phyloP scores from a whole-genome alignment of 2,888 invertebrate species.

The Podotricha telesiphe region DNA sequence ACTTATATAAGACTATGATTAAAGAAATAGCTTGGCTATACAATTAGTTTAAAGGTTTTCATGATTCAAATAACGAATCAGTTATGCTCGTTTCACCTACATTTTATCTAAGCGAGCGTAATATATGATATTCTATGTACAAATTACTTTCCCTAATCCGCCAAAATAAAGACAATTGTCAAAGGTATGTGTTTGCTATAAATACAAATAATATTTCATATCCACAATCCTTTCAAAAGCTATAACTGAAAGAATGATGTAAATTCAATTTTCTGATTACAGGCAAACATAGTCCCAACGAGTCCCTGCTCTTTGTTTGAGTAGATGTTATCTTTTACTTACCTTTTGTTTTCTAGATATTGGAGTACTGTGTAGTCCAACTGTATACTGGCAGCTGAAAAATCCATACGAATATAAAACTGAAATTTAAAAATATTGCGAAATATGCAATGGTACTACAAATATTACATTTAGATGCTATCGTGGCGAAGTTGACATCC shows the following conservation, averaged over 20 bases:
- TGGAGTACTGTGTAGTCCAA: not conserved
- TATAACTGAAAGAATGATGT: slow-evolving; percentile 8
- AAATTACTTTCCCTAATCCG: not conserved
- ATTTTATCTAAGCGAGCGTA: too few relatives aligned
- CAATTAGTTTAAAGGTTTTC: too few relatives aligned
- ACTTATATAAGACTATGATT: not conserved
- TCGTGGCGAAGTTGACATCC: not conserved
- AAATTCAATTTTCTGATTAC: slow-evolving; percentile 26
- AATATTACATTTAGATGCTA: not conserved
- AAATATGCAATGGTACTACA: not conserved
- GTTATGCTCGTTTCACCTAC: too few relatives aligned
- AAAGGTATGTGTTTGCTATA: too few relatives aligned
- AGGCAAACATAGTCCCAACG: slow-evolving; percentile 9
- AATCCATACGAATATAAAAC: slow-evolving; percentile 4
- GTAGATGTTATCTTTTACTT: slow-evolving; percentile 11
- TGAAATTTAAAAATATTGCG: slow-evolving; percentile 2
- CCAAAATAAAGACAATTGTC: too few relatives aligned
- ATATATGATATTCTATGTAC: not conserved
- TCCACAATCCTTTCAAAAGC: slow-evolving; percentile 3
- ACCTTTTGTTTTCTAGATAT: slow-evolving; percentile 16
- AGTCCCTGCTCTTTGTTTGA: slow-evolving; percentile 23
- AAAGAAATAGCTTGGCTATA: not conserved
- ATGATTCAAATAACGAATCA: too few relatives aligned
- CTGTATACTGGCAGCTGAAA: not conserved
- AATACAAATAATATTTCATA: not conserved